Conservation (phyloP, 2,113 vertebrate species). For the Lontra canadensis region DNA sequence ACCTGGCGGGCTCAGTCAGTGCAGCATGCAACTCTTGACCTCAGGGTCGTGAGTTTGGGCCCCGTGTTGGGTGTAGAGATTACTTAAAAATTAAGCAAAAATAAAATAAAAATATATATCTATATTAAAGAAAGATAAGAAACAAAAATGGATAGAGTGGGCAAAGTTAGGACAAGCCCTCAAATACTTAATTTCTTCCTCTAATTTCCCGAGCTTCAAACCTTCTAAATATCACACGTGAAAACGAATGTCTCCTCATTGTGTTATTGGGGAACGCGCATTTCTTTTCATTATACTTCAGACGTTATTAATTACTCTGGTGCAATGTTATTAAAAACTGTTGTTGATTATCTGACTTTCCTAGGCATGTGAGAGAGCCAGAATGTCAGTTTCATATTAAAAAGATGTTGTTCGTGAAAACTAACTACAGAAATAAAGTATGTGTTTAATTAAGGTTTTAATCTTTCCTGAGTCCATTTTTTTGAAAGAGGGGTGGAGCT, state of each 20-base stretch:
- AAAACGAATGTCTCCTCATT: constrained; percentile 42
- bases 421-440: constrained; percentile 86
- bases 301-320: constrained; percentile 79
- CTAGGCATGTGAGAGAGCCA: constrained; percentile 81
- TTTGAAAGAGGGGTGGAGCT: constrained; percentile 37
- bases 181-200: background rate
- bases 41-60: background rate
- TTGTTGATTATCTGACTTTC: constrained; percentile 84
- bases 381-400: constrained; percentile 86
- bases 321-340: constrained; percentile 81
- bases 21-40: background rate
- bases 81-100: background rate
- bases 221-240: background rate
- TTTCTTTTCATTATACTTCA: constrained; percentile 72
- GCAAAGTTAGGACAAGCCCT: background rate
- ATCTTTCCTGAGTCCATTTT: constrained; percentile 82
- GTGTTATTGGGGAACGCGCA: constrained; percentile 22
- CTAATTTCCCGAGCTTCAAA: background rate
- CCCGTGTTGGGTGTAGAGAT: background rate
- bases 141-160: background rate
- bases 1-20: background rate
- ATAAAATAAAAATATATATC: background rate
- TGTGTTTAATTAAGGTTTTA: constrained; percentile 87
- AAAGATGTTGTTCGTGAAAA: constrained; percentile 84
- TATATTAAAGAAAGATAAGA: background rate